These are phyloP conservation scores for Apodemus speciosus DNA, from an alignment of 2,113 vertebrate genomes.

Conservation along the genomic window DNA sequence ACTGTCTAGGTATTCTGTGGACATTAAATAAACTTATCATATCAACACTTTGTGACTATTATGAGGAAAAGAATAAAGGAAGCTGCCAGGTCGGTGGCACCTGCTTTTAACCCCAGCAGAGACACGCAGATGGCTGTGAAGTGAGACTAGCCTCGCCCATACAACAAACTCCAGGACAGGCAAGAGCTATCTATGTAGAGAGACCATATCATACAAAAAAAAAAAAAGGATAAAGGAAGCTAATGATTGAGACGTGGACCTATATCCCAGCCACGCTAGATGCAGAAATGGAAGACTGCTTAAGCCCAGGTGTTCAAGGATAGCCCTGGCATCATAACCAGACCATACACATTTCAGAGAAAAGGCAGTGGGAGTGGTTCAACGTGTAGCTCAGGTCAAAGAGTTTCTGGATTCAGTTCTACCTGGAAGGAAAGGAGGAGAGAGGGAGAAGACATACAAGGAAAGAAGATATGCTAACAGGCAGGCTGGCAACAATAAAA, in stretches of 20 bases:
- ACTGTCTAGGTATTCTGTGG: neutral
- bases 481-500: neutral
- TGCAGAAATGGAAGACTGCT: neutral
- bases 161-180: neutral
- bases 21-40: constrained; percentile 21
- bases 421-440: neutral
- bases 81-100: neutral
- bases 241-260: neutral
- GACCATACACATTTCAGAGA: neutral
- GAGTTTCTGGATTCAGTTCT: neutral
- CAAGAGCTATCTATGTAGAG: neutral
- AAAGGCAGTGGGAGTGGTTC: neutral
- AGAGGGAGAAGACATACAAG: neutral
- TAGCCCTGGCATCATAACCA: neutral
- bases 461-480: too few relatives aligned
- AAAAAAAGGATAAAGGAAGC: neutral
- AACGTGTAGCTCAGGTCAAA: neutral
- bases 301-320: neutral
- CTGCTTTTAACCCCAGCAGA: neutral
- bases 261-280: neutral
- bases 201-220: neutral
- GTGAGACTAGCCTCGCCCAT: neutral
- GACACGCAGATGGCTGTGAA: neutral
- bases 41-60: neutral
- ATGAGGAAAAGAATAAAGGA: neutral